Evolutionary conservation across 2,797 vertebrate species (phyloP).

Genomic region (Sarcoramphus papa): DNA sequence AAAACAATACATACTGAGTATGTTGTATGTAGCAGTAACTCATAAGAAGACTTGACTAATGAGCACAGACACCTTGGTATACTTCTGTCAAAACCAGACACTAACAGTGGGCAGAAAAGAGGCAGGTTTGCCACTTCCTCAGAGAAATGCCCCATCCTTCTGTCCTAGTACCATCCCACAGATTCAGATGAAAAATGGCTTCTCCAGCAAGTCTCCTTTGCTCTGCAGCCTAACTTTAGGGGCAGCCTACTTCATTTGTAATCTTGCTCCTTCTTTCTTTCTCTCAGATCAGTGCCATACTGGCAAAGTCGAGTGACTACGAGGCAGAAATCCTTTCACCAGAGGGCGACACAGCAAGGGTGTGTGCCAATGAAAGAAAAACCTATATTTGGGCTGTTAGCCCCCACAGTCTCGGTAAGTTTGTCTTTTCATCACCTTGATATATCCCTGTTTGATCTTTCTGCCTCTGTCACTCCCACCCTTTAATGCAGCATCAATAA

Average conservation of each 20-base stretch:
- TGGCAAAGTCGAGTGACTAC: slow-evolving; percentile 72
- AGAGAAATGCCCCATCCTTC: neutral
- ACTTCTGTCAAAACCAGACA: neutral
- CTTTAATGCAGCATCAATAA: neutral
- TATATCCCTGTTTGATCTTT: neutral
- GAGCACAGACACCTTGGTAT: neutral
- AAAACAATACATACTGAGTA: neutral
- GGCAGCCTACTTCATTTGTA: neutral
- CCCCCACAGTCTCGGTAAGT: slow-evolving; percentile 74
- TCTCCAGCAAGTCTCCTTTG: neutral
- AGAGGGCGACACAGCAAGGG: slow-evolving; percentile 64
- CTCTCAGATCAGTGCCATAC: slow-evolving; percentile 70
- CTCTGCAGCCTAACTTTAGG: neutral
- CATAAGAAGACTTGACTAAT: neutral
- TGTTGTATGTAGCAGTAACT: neutral
- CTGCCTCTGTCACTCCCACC: neutral
- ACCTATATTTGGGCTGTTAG: slow-evolving; percentile 83
- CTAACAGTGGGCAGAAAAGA: neutral
- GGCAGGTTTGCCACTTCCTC: neutral
- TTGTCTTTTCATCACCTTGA: neutral
- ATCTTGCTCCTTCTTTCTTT: neutral
- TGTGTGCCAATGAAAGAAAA: slow-evolving; percentile 82
- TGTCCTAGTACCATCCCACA: neutral
- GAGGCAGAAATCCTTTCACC: slow-evolving; percentile 61
- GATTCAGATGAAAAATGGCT: neutral